Evolutionary conservation across 2,888 invertebrate genomes (phyloP).

Genomic region (Caenorhabditis zanzibari): DNA sequence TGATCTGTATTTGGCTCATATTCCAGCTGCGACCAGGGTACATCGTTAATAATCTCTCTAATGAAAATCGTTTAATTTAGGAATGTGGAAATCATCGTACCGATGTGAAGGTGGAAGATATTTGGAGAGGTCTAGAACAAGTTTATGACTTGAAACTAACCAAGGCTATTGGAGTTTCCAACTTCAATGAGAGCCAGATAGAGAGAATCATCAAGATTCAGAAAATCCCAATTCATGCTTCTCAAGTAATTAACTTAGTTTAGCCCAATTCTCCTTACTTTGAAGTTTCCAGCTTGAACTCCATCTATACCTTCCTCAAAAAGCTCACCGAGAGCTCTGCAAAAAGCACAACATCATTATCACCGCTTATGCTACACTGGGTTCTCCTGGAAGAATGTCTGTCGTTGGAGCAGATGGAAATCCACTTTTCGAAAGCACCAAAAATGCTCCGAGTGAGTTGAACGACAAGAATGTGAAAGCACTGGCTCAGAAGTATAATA

Average conservation of each 20-base stretch:
- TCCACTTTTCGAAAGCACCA: conserved; percentile 47
- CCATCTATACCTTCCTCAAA: conserved; percentile 90
- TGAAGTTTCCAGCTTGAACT: conserved; percentile 87
- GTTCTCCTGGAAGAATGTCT: conserved; percentile 79
- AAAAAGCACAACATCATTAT: conserved; percentile 86
- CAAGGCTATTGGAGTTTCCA: conserved; percentile 91
- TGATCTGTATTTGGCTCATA: conserved; percentile 90
- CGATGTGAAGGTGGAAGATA: conserved; percentile 67
- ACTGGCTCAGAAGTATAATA: conserved; percentile 56
- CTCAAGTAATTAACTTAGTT: conserved; percentile 13
- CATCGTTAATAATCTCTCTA: not conserved
- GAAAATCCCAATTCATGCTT: conserved; percentile 63
- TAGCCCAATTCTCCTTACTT: no score
- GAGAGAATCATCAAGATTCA: conserved; percentile 85
- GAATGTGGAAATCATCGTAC: conserved; percentile 38
- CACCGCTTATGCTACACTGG: conserved; percentile 83
- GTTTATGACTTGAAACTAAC: conserved; percentile 88
- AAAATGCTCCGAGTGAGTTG: conserved; percentile 45
- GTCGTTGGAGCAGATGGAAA: conserved; percentile 30
- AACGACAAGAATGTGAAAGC: conserved; percentile 55
- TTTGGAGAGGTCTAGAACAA: conserved; percentile 76
- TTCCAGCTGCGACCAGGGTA: conserved; percentile 47
- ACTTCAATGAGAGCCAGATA: conserved; percentile 90
- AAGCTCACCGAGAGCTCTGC: conserved; percentile 86
- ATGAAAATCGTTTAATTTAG: not conserved